These are phyloP conservation scores for Myanophis thanlyinensis DNA, from an alignment of 2,113 vertebrate species.

Conservation along the genomic window DNA sequence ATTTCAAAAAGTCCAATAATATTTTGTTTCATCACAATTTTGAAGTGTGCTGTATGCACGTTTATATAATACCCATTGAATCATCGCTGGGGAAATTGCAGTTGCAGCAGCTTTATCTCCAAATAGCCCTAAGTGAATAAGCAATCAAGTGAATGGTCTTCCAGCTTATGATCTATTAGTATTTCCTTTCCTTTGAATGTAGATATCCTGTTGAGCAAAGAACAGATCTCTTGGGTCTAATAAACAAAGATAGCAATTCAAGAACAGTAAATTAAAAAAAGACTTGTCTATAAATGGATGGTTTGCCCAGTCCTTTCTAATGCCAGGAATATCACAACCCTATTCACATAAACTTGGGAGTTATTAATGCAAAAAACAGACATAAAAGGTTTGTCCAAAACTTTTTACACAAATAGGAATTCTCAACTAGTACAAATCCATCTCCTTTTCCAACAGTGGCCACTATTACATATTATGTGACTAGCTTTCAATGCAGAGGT, in stretches of 20 bases:
- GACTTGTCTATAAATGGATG: neutral
- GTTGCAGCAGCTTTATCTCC: neutral
- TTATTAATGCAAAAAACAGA: slow-evolving; percentile 16
- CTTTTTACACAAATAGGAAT: slow-evolving; percentile 8
- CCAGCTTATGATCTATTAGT: neutral
- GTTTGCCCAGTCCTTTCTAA: slow-evolving; percentile 18
- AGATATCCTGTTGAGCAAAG: neutral
- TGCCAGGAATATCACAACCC: slow-evolving; percentile 1
- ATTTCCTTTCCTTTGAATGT: slow-evolving; percentile 7
- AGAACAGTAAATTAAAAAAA: neutral
- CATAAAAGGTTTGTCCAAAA: neutral
- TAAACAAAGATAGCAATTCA: slow-evolving; percentile 9
- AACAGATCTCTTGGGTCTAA: slow-evolving; percentile 4
- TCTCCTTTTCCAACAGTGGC: neutral
- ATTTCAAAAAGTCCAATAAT: neutral
- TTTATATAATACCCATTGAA: no score
- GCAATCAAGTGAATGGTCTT: neutral
- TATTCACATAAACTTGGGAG: slow-evolving; percentile 28
- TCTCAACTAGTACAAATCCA: neutral
- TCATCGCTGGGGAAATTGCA: neutral
- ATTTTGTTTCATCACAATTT: neutral
- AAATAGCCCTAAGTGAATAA: neutral
- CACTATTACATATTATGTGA: neutral
- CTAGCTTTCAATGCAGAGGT: neutral
- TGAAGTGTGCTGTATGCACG: neutral